Base-by-base conservation (phyloP, 2,113 vertebrate genomes). In the Alectura lathami region DNA sequence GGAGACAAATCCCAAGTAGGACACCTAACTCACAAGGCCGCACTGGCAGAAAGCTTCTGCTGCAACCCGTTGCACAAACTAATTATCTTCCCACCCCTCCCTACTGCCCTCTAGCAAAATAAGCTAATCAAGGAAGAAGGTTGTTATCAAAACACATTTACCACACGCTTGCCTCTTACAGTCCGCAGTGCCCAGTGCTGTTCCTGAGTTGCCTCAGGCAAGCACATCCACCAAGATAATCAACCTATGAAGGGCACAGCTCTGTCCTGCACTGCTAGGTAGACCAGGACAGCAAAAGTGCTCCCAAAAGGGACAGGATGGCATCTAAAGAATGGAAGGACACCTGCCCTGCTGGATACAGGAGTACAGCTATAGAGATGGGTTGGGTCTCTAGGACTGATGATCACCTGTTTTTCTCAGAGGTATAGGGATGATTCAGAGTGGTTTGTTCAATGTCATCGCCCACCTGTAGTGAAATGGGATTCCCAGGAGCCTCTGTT, bases 121-220 rank as follows among this genome's bases (percentile, higher is more conserved):
- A 59, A 96, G 91, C 86, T 95, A 96, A 96, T 96, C 93, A 97
- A 96, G 89, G 93, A 27, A 17, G 40, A 76, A 95, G 83, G 80
- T 69, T 91, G 89, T 92, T 93, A 97, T 83, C 88, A 95, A 96
- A 96, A 95, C 84, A 83, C 91, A 96, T 94, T 97, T 93, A 95
- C 83, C 92, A 93, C 95, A 91, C 69, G 38, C 85, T 88, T 90
- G 86, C 0, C 1, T 87, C 83, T 53, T 8, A 17, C 18, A 20
- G 86, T n/a, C 86, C 81, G 2, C 64, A 22, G 91, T 94, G 83
- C 57, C 92, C 83, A 36, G 77, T 62, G 78, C 69, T 84, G 89
- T 91, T 77, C 81, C 77, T 0, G 16, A 14, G 38, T 4, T 34
- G 96, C 96, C 92, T 96, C 59, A 32, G 93, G 96, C 89, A 84